Conservation (phyloP, 2,113 vertebrate species). For the Chinchilla lanigera region DNA sequence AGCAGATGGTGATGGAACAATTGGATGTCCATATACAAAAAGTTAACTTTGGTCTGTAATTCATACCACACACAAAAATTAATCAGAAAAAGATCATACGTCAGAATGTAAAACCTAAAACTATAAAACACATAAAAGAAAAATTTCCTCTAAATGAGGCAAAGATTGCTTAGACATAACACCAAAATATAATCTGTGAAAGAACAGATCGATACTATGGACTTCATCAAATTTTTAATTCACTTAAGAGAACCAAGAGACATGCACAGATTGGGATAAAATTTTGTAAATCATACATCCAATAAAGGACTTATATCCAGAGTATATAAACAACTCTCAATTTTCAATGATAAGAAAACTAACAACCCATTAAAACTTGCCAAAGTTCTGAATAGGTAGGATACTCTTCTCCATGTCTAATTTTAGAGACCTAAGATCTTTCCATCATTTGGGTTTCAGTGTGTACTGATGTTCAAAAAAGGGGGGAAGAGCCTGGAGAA, state of each 20-base stretch:
- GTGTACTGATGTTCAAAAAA: not conserved
- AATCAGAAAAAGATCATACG: not conserved
- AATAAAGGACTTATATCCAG: not conserved
- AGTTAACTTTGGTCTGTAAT: not conserved
- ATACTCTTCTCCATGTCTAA: not conserved
- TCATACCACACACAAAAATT: not conserved
- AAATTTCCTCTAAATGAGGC: not conserved
- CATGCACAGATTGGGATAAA: not conserved
- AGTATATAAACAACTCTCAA: not conserved
- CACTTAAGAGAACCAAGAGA: conserved; percentile 8
- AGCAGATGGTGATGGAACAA: not conserved
- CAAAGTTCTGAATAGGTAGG: not conserved
- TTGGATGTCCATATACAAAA: not conserved
- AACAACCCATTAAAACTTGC: not conserved
- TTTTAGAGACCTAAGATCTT: not conserved
- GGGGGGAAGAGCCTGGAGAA: not conserved
- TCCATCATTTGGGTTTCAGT: not conserved
- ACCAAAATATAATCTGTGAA: conserved; percentile 22
- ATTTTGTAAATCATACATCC: conserved; percentile 10
- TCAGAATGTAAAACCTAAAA: conserved; percentile 2
- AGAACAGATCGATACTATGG: not conserved
- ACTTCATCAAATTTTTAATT: not conserved
- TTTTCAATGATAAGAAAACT: not conserved
- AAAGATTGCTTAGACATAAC: not conserved
- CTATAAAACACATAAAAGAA: not conserved